A percentile compares a stretch with the other conserved stretches of the same genome.
These are phyloP conservation scores for Synergus umbraculus DNA, from an alignment of 2,888 invertebrate genomes.

Conservation along the genomic window DNA sequence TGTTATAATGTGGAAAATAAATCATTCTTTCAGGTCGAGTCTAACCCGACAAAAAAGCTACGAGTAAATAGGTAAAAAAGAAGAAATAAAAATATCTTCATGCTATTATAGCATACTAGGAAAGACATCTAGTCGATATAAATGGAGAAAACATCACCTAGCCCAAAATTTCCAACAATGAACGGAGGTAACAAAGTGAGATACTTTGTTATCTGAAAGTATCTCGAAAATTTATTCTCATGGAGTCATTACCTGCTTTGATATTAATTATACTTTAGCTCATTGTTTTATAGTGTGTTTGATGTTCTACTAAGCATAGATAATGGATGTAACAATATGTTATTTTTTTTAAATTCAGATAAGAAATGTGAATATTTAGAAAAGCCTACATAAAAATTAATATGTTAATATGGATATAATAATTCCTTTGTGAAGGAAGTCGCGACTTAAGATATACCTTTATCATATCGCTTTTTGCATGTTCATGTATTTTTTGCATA, in stretches of 20 bases:
- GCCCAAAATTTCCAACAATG: conserved; percentile 2
- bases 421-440: conserved; percentile 28
- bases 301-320: conserved; percentile 28
- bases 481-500: conserved; percentile 10
- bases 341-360: conserved; percentile 19
- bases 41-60: background rate
- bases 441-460: conserved; percentile 13
- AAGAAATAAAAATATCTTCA: background rate
- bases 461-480: background rate
- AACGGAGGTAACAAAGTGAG: conserved; percentile 41
- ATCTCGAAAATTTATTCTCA: conserved; percentile 35
- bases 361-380: conserved; percentile 29
- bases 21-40: background rate
- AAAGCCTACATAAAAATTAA: conserved; percentile 21
- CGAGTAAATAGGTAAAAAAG: background rate
- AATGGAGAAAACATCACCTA: background rate
- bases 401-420: conserved; percentile 27
- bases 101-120: conserved; percentile 9
- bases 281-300: conserved; percentile 26
- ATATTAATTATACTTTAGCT: conserved; percentile 35
- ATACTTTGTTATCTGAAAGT: conserved; percentile 34
- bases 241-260: conserved; percentile 24
- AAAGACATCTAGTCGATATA: background rate
- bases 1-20: background rate
- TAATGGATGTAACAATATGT: conserved; percentile 26